Evolutionary conservation across 1,140 invertebrate species (phyloP).

Genomic region (Drosophila dunni): DNA sequence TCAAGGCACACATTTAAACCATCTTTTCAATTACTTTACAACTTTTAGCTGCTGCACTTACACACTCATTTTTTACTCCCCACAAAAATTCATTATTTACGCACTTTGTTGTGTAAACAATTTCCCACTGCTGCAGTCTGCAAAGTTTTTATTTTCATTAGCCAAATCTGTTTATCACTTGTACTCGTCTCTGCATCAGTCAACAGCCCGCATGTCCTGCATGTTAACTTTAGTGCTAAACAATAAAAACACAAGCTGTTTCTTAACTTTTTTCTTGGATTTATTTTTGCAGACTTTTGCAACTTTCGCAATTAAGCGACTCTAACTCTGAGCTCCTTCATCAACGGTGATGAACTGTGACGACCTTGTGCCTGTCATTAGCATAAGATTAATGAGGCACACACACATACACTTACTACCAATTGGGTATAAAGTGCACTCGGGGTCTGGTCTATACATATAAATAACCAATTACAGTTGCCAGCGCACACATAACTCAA

Average conservation of each 20-base stretch:
- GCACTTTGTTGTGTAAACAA: not conserved
- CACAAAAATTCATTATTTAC: not conserved
- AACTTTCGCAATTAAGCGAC: not conserved
- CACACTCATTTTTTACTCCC: not conserved
- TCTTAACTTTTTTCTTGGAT: slow-evolving; percentile 4
- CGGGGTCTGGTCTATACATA: slow-evolving; percentile 26
- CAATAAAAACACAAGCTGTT: slow-evolving; percentile 4
- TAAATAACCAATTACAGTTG: slow-evolving; percentile 52
- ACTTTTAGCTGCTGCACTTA: no score
- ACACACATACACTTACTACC: not conserved
- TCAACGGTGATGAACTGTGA: slow-evolving; percentile 13
- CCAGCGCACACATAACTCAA: slow-evolving; percentile 26
- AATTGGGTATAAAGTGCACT: slow-evolving; percentile 31
- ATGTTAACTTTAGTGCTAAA: slow-evolving; percentile 2
- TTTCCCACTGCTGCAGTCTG: slow-evolving; percentile 1
- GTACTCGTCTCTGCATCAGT: not conserved
- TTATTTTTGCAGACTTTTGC: not conserved
- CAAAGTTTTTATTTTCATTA: slow-evolving; percentile 34
- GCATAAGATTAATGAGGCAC: slow-evolving; percentile 49
- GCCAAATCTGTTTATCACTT: not conserved
- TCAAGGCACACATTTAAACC: no score
- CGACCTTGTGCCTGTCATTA: slow-evolving; percentile 54
- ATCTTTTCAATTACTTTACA: no score
- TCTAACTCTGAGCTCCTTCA: not conserved
- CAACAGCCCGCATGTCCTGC: not conserved